Base-by-base conservation (phyloP, 2,113 vertebrate species). In the Stegastes partitus region DNA sequence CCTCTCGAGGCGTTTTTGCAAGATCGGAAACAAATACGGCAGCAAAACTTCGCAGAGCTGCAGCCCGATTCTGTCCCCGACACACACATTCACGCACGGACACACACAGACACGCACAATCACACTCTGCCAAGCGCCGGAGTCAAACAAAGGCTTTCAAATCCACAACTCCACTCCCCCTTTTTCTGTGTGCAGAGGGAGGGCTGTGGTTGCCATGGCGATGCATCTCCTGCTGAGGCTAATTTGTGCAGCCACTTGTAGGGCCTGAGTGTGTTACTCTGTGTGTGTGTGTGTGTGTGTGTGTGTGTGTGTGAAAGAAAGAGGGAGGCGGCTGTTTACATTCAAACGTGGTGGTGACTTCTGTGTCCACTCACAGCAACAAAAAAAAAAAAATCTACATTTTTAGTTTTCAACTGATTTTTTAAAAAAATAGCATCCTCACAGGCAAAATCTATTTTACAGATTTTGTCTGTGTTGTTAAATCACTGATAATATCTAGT, bases 171-270 rank as follows among this genome's bases (percentile, higher is more conserved):
- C 90, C 84, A 69, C 89, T 81, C 85, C 75, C 79, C 87, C n/a
- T 2, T 9, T 65, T 49, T 42, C 72, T 34, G 39, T 72, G 79
- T 3, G 90, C 65, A 68, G 71, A 75, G 80, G 87, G 85, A 80
- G 85, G 89, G 85, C 54, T 12, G 0, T 15, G 51, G 94, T 97
- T 93, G 45, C 94, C 90, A 94, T 88, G 93, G 88, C 16, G 90
- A 90, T 91, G 78, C 83, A 87, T 94, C 91, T 87, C 94, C 92
- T 90, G 94, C 95, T 82, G 28, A 63, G 93, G 94, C 94, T 93
- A 93, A 95, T 95, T 93, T 94, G 93, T 87, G 77, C 85, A 59
- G 91, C 87, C 87, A 94, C 91, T 73, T 70, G 90, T 89, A 89
- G 83, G 90, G 86, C 71, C 85, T 86, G 51, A 1, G 44, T 73